Base-by-base conservation (phyloP, 35 echinoderm and acorn worm species). In the Hemicentrotus pulcherrimus region DNA sequence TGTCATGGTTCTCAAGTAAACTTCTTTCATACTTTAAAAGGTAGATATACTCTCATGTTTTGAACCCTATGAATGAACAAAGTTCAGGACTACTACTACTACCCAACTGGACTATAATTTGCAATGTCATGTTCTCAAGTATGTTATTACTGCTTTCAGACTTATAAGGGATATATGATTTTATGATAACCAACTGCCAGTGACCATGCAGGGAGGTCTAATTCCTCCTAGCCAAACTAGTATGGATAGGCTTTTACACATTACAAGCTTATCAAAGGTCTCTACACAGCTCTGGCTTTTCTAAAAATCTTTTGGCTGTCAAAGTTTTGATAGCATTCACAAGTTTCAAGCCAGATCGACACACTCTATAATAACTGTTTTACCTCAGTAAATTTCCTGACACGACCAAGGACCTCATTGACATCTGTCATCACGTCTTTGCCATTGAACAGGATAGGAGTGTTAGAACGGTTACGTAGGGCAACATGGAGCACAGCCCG, bases 401-500 rank as follows among this genome's bases (percentile, higher is more conserved):
- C 97, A 35, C 96, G 95, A 15, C 46, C 46, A 9, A 99, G 92
- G 47, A 99, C 98, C 5, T 91, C 94, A 92, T 99, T 99, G 58
- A 99, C 98, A 91, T 97, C 96, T 0, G 97, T 95, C 96, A 97
- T 97, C 1, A 99, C 98, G 48, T 99, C 98, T 32, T 96, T 86
- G 32, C 96, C 96, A 41, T 97, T 94, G 2, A 99, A 96, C 86
- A 96, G 48, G 95, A 99, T 96, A 24, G 98, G 98, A 65, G 88
- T 96, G 89, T 99, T 99, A 32, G 97, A 97, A 46, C 98, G 94
- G 94, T 99, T 99, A 31, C 98, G 95, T 31, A 99, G 91, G 22
- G 98, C 98, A 32, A 96, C 95, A 60, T 99, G 98, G 6, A 99
- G 95, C 9, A 99, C 98, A 14, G 98, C 98, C 59, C 98, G 90